These are phyloP conservation scores for Haliclona indistincta DNA, from an alignment of 37 sponge, comb jelly and placozoan genomes.

Conservation along the genomic window DNA sequence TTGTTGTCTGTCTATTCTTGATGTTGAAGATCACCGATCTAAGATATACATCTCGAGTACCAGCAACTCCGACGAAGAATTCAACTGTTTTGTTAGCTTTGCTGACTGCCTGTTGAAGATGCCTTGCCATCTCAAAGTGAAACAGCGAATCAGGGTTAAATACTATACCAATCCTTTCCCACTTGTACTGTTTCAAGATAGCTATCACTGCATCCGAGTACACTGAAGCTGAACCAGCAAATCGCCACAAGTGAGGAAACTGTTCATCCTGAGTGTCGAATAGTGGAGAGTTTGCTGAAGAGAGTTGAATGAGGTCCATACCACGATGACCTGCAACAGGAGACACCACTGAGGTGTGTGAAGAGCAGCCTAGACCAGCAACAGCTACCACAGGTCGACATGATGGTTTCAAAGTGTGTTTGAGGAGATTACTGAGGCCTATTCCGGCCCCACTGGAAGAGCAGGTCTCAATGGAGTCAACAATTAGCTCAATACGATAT, in stretches of 20 bases:
- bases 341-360: too few relatives aligned
- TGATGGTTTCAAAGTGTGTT: too few relatives aligned
- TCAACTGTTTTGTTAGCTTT: not conserved
- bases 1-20: not conserved
- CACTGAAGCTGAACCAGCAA: not conserved
- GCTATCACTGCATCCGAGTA: not conserved
- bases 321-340: not conserved
- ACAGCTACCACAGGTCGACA: too few relatives aligned
- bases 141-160: not conserved
- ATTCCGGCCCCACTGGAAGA: too few relatives aligned
- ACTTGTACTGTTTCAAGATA: not conserved
- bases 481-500: too few relatives aligned
- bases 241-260: constrained; percentile 4
- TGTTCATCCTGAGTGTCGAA: not conserved
- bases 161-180: not conserved
- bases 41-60: not conserved
- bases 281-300: not conserved
- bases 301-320: constrained; percentile 6
- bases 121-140: not conserved
- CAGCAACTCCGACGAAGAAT: not conserved
- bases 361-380: too few relatives aligned
- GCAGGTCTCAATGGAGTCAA: too few relatives aligned
- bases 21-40: not conserved
- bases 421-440: too few relatives aligned
- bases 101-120: not conserved